A percentile compares a stretch with the other conserved stretches of the same genome.
phyloP scores from a whole-genome alignment of 2,113 vertebrate species.

The cat (Felis catus) region DNA sequence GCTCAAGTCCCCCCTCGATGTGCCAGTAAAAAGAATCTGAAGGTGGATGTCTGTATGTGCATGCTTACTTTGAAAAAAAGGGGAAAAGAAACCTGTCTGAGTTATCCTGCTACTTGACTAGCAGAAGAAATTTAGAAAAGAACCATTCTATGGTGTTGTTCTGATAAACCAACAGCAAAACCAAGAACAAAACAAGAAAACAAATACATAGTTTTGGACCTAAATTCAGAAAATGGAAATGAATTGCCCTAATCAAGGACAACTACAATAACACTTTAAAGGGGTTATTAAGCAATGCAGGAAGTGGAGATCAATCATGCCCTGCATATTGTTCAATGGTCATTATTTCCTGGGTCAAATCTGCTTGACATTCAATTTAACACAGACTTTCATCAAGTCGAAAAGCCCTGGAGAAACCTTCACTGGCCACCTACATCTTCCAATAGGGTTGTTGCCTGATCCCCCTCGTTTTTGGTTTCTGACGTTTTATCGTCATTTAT shows the following conservation, averaged over 20 bases:
- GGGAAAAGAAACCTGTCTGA: not conserved
- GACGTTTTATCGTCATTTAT: not conserved
- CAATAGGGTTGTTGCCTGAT: not conserved
- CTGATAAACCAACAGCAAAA: slow-evolving; percentile 6
- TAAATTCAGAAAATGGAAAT: slow-evolving; percentile 63
- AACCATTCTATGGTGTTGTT: not conserved
- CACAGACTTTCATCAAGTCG: slow-evolving; percentile 55
- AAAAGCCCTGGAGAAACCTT: slow-evolving; percentile 63
- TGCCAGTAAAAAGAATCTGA: slow-evolving; percentile 53
- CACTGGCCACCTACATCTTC: slow-evolving; percentile 44
- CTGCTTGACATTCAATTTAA: slow-evolving; percentile 52
- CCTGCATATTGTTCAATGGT: slow-evolving; percentile 53
- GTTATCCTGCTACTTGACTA: not conserved
- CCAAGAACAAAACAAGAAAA: slow-evolving; percentile 15
- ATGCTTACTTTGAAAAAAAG: not conserved
- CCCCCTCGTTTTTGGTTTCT: not conserved
- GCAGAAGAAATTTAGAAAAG: not conserved
- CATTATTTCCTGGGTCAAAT: slow-evolving; percentile 68
- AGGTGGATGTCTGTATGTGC: not conserved
- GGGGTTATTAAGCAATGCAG: slow-evolving; percentile 58
- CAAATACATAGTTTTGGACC: not conserved
- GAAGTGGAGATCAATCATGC: slow-evolving; percentile 64
- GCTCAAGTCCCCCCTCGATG: not conserved
- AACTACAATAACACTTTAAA: slow-evolving; percentile 39
- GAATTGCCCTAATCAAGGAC: slow-evolving; percentile 48